Base-by-base conservation (phyloP, 2,113 vertebrate species). In the Neotragus moschatus region DNA sequence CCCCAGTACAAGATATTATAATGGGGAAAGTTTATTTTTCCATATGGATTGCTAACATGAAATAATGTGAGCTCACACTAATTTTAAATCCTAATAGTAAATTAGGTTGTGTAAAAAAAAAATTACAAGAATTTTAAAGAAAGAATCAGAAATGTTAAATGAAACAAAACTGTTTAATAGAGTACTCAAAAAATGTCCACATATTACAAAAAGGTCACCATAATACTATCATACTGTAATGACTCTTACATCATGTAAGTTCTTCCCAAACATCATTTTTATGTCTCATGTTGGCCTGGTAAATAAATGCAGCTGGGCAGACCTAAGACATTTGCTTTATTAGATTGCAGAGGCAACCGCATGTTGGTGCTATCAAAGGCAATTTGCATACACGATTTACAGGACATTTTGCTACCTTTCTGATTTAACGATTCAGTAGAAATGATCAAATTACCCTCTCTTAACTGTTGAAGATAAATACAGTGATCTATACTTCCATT, bases 371-470 rank as follows among this genome's bases (percentile, higher is more conserved):
- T 97, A 90, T 95, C 88, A 90, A 87, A 88, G 63, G 39, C 36
- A 84, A 96, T 95, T 95, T 97, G 85, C 81, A 92, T 82, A 49
- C 47, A 60, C 53, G 90, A 60, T 95, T 90, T 75, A 53, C 75
- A 90, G 75, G 60, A 58, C 85, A 77, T 94, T 95, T 93, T 90
- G 47, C 80, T 94, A 97, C 75, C 81, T 94, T 95, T 92, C 39
- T 92, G 51, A 94, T 87, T 94, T 97, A 88, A 94, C 92, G 84
- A 95, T 81, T 97, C n/a, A 1, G 80, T 93, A 87, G 88, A 90
- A 88, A 85, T 81, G 93, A 96, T 90, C 73, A 80, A 79, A 92
- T 97, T 88, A 90, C 73, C 45, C 36, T 47, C 75, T 88, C 77
- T 53, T 47, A 88, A 84, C 36, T 4, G 1, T 47, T n/a, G 25